Base-by-base conservation (phyloP, 2,888 invertebrate genomes). In the Meteorus colon region DNA sequence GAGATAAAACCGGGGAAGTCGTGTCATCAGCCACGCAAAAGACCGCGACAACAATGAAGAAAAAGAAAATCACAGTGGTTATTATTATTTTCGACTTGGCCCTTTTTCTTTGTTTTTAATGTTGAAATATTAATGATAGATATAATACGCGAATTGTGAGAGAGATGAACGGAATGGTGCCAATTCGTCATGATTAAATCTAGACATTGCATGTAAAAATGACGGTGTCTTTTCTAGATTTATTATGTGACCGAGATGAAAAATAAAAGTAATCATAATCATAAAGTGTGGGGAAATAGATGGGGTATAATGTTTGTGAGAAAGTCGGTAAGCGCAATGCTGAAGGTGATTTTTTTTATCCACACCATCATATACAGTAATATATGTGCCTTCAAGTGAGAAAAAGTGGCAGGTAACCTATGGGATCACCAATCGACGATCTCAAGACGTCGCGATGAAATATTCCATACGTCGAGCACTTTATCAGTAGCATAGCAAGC, bases 351-450 rank as follows among this genome's bases (percentile, higher is more conserved):
- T 81, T 78, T 80, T 69, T 48, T 48, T 48, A 48, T 48, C n/a
- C 48, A 48, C 74, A 79, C 83, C 84, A 85, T 85, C 85, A 85
- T 83, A 81, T 16, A 48, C 48, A 16, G 79, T 84, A 83, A 84
- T 83, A 80, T 81, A 84, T 82, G 78, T 73, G 19, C 41, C 19
- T 34, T 27, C 45, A 19, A 29, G 48, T 69, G 69, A 51, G 48
- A 68, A 48, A 51, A 69, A 48, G 31, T 69, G 55, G 69, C 69
- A 69, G 69, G 67, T 37, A 67, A 67, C 67, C 45, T 67, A 67
- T 48, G 48, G 69, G 55, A 69, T 69, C 69, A 69, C 69, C 69
- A 69, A 55, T 69, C 69, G 48, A 51, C 55, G 69, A 69, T 69
- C 69, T 69, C 69, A 51, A 51, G 55, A 69, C 55, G 69, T 69